Evolutionary conservation across 2,113 vertebrate species (phyloP).

Genomic region (Cyanocitta stelleri): DNA sequence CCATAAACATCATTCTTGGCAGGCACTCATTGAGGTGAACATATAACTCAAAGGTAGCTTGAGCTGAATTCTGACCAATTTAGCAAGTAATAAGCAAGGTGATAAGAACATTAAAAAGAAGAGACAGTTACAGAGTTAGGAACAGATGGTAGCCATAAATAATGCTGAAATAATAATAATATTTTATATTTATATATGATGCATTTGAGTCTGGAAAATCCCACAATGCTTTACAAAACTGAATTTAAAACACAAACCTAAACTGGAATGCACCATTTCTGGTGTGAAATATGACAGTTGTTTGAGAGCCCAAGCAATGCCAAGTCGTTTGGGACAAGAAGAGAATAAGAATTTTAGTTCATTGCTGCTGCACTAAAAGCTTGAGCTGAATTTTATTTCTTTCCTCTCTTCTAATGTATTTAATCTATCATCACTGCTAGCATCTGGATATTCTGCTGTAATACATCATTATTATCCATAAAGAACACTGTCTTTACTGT

Average conservation of each 20-base stretch:
- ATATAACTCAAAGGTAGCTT: slow-evolving; percentile 57
- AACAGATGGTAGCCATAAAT: slow-evolving; percentile 57
- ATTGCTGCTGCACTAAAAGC: neutral
- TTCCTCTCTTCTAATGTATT: slow-evolving; percentile 11
- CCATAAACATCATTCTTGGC: slow-evolving; percentile 59
- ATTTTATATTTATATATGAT: slow-evolving; percentile 58
- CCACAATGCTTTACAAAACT: slow-evolving; percentile 31
- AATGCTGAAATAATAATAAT: slow-evolving; percentile 58
- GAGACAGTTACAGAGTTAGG: slow-evolving; percentile 34
- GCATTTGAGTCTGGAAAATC: slow-evolving; percentile 47
- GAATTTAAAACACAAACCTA: slow-evolving; percentile 28
- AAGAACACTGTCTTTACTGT: neutral
- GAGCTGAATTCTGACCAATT: slow-evolving; percentile 57
- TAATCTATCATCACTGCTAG: neutral
- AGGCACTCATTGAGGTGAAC: slow-evolving; percentile 47
- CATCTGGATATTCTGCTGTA: neutral
- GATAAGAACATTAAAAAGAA: slow-evolving; percentile 51
- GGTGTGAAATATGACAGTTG: slow-evolving; percentile 51
- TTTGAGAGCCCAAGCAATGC: slow-evolving; percentile 36
- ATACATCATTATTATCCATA: neutral
- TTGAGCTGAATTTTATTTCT: slow-evolving; percentile 4
- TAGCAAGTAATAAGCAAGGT: slow-evolving; percentile 54
- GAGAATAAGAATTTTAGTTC: slow-evolving; percentile 36
- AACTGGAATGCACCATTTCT: slow-evolving; percentile 15
- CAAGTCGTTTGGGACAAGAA: slow-evolving; percentile 37